These are phyloP conservation scores for Naja naja DNA, from an alignment of 2,113 vertebrate species.

Conservation along the genomic window DNA sequence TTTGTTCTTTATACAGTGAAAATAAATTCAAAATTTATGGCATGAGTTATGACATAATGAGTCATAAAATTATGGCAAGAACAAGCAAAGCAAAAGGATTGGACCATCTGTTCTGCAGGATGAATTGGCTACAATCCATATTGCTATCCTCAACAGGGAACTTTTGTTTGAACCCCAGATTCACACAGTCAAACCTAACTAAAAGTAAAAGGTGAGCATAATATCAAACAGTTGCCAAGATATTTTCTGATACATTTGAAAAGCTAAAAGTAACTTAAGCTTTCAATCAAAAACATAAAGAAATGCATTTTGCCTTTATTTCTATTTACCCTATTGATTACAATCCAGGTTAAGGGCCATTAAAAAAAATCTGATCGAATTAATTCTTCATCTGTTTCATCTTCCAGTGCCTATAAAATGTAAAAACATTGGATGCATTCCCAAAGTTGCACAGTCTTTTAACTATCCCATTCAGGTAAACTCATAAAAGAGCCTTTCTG, in stretches of 20 bases:
- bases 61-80: slow-evolving; percentile 48
- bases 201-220: not conserved
- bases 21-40: slow-evolving; percentile 19
- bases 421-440: not conserved
- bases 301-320: not conserved
- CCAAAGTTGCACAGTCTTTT: not conserved
- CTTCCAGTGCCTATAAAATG: not conserved
- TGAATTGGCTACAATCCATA: not conserved
- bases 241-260: not conserved
- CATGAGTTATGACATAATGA: slow-evolving; percentile 21
- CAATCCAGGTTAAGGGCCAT: not conserved
- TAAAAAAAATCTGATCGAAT: not conserved
- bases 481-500: not conserved
- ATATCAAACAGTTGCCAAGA: not conserved
- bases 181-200: not conserved
- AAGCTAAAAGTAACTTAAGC: not conserved
- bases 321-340: not conserved
- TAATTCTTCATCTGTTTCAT: not conserved
- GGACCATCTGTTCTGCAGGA: slow-evolving; percentile 48
- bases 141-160: slow-evolving; percentile 36
- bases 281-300: not conserved
- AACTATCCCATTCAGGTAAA: not conserved
- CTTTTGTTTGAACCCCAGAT: not conserved
- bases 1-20: not conserved
- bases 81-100: slow-evolving; percentile 30